These are phyloP conservation scores for Xylocopa sonorina DNA, from an alignment of 1,140 invertebrate species.

Conservation along the genomic window DNA sequence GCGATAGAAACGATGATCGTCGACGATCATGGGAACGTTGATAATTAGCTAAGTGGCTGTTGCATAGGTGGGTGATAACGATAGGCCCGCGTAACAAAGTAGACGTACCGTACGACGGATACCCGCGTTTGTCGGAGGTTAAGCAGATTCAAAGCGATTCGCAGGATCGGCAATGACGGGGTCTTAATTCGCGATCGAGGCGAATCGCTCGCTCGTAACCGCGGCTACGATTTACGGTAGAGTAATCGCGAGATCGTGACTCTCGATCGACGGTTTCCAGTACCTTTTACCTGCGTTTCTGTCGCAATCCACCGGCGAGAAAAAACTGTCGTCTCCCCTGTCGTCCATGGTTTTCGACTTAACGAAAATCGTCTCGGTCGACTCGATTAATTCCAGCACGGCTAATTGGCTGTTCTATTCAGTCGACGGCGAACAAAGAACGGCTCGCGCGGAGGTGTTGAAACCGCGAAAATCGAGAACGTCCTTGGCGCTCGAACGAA, in stretches of 20 bases:
- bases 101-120: conserved; percentile 1
- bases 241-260: conserved; percentile 15
- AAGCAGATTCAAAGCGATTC: conserved; percentile 38
- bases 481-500: conserved; percentile 49
- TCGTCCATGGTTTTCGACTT: background rate
- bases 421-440: background rate
- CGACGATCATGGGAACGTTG: conserved; percentile 21
- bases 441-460: conserved; percentile 39
- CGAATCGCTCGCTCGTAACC: background rate
- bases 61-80: conserved; percentile 9
- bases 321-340: background rate
- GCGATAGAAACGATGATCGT: conserved; percentile 27
- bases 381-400: background rate
- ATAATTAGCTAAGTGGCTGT: conserved; percentile 21
- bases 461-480: conserved; percentile 68
- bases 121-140: conserved; percentile 5
- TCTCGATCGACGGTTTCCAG: background rate
- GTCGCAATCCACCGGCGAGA: background rate
- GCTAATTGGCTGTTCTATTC: background rate
- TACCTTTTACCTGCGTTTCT: conserved; percentile 1
- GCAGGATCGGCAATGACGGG: conserved; percentile 21
- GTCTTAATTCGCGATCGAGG: conserved; percentile 7
- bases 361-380: background rate
- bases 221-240: conserved; percentile 13
- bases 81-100: conserved; percentile 24